A percentile compares a stretch with the other conserved stretches of the same genome.
Evolutionary conservation across 2,888 invertebrate genomes (phyloP).

Genomic region (Lepetodrilus schrolli): DNA sequence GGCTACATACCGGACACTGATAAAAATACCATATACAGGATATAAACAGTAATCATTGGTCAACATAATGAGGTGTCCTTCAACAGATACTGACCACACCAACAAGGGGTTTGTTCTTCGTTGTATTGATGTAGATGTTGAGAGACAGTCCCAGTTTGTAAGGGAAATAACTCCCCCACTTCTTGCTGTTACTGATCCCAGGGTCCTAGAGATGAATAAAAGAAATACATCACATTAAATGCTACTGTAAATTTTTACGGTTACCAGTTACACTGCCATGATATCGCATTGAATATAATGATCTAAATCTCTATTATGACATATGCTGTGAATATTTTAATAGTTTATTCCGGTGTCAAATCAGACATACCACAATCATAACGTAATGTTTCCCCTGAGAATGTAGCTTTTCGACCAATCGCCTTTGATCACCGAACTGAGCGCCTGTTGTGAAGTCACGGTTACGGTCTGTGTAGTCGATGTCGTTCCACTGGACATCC

Average conservation of each 20-base stretch:
- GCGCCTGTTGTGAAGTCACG: slow-evolving; percentile 59
- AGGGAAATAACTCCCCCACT: slow-evolving; percentile 80
- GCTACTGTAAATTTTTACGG: no score
- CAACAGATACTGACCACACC: slow-evolving; percentile 62
- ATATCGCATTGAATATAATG: no score
- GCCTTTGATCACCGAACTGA: slow-evolving; percentile 57
- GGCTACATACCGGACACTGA: neutral
- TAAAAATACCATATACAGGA: neutral
- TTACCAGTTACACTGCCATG: no score
- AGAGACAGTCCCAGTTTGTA: slow-evolving; percentile 84
- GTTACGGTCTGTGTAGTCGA: slow-evolving; percentile 57
- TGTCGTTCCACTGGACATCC: slow-evolving; percentile 66
- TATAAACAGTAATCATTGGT: neutral
- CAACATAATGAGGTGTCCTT: neutral
- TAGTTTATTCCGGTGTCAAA: no score
- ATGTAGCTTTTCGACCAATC: slow-evolving; percentile 55
- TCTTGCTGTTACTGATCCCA: slow-evolving; percentile 78
- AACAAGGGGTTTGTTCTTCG: slow-evolving; percentile 77
- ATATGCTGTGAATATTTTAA: no score
- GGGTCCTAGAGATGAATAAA: slow-evolving; percentile 78
- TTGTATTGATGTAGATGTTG: slow-evolving; percentile 84
- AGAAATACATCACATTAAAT: no score
- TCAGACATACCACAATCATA: slow-evolving; percentile 55
- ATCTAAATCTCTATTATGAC: no score
- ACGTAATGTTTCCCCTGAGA: slow-evolving; percentile 58